Evolutionary conservation across 2,113 vertebrate species (phyloP).

Genomic region (Murina feae): DNA sequence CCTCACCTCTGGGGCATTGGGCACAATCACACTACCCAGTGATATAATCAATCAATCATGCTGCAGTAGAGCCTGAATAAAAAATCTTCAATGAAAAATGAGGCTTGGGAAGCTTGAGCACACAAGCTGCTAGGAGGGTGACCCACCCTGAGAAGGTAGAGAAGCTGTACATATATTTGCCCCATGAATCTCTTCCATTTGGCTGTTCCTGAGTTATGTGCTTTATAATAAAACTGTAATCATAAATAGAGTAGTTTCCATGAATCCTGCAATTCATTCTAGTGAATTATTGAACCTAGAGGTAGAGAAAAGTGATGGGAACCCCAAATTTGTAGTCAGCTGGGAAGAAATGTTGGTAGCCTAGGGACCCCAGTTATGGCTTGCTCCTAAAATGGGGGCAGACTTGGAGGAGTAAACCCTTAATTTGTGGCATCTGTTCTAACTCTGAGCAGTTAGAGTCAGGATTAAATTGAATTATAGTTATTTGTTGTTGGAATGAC

Average conservation of each 20-base stretch:
- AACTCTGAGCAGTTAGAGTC: background rate
- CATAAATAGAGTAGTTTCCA: background rate
- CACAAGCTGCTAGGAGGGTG: background rate
- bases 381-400: background rate
- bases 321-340: background rate
- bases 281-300: background rate
- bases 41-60: background rate
- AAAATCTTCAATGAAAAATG: background rate
- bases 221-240: background rate
- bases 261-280: background rate
- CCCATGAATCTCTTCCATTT: background rate
- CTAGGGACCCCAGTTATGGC: background rate
- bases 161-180: background rate
- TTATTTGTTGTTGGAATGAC: background rate
- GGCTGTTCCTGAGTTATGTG: background rate
- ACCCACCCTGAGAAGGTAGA: background rate
- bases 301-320: background rate
- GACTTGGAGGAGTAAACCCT: background rate
- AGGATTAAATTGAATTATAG: background rate
- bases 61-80: background rate
- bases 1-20: background rate
- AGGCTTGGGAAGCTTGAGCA: background rate
- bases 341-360: background rate
- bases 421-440: background rate
- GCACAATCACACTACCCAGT: background rate